Base-by-base conservation (phyloP, 1,140 invertebrate species). In the Sycophila sp. region DNA sequence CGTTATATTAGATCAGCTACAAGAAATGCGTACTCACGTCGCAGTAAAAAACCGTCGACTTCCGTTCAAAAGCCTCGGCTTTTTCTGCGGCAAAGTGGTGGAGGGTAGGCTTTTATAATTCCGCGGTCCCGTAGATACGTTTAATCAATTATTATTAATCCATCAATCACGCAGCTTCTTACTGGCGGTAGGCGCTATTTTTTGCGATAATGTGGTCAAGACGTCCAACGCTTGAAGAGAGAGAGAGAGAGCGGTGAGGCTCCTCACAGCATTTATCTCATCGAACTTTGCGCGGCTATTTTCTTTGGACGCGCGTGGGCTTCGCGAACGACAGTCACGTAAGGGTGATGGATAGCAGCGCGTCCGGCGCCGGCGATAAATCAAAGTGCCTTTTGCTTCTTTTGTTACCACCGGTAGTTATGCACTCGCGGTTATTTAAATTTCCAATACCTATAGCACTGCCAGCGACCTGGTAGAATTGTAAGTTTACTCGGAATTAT, bases 341-440 rank as follows among this genome's bases (percentile, higher is more conserved):
- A 40, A 26, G 19, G 28, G 62, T 64, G 62, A 64, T 53, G 62
- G 32, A 64, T 64, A 38, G 30, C 17, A 19, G 2, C 36, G 10
- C 36, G 19, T 11, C 19, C 19, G 30, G 7, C 11, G 4, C 36
- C 62, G 40, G 26, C 32, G 32, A 64, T 64, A 51, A 64, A 64
- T 64, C 45, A 64, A 53, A 64, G 38, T 10, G 45, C 28, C 7
- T 53, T 63, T 64, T 53, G 32, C 38, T 19, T 38, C 13, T 17
- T 59, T 32, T 24, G 19, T 22, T 40, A 26, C 24, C 19, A n/a
- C n/a, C n/a, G n/a, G n/a, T n/a, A 38, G 45, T 64, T 19, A 30
- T 15, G 30, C 13, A 24, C 34, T 17, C 4, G 17, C n/a, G 22
- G 6, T 17, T 38, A 38, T 64, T 53, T 51, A 26, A 53, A 64